Conservation (phyloP, 2,888 invertebrate species). For the Trisateles emortualis region DNA sequence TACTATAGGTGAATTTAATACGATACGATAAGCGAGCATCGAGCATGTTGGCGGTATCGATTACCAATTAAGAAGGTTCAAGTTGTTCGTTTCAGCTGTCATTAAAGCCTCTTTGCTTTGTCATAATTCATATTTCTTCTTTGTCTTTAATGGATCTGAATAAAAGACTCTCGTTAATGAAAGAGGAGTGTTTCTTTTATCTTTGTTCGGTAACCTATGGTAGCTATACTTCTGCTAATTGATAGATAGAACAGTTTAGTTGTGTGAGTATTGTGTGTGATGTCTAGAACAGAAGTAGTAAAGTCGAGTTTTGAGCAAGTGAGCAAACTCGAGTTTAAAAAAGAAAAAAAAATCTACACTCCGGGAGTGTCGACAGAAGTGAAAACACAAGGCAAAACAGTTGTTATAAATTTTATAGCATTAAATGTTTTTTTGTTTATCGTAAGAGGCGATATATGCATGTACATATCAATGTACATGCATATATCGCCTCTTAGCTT, state of each 20-base stretch:
- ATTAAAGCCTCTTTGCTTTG: constrained; percentile 36
- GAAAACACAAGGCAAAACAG: too few species aligned
- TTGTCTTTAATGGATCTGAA: constrained; percentile 59
- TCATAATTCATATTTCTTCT: constrained; percentile 52
- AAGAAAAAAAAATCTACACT: too few species aligned
- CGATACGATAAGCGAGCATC: constrained; percentile 49
- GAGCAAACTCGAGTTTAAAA: too few species aligned
- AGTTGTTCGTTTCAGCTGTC: constrained; percentile 15
- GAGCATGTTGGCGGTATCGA: constrained; percentile 65
- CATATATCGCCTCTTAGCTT: too few species aligned
- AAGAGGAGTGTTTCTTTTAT: constrained; percentile 50
- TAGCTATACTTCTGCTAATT: constrained; percentile 1
- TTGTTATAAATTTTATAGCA: too few species aligned
- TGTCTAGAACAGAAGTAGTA: too few species aligned
- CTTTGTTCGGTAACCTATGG: constrained; percentile 16
- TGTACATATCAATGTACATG: too few species aligned
- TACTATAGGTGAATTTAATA: background rate
- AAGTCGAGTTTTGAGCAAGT: too few species aligned
- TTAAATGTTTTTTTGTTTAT: too few species aligned
- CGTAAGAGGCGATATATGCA: too few species aligned
- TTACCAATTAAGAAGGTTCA: constrained; percentile 62
- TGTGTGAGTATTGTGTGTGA: too few species aligned
- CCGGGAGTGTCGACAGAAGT: too few species aligned
- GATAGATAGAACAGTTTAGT: background rate
- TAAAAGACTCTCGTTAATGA: constrained; percentile 57